These are phyloP conservation scores for Aphrophora alni DNA, from an alignment of 2,888 invertebrate species.

Conservation along the genomic window DNA sequence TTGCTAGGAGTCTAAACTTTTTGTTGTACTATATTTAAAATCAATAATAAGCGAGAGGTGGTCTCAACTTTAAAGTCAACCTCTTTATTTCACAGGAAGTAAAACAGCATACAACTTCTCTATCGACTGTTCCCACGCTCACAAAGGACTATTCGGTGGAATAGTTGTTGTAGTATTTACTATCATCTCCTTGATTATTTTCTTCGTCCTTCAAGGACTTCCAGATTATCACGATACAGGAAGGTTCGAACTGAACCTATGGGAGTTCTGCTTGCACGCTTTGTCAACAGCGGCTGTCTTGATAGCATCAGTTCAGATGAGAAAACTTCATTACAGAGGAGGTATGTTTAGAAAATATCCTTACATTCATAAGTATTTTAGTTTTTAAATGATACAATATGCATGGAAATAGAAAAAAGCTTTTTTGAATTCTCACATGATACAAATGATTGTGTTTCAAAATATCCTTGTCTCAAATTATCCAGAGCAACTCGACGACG, in stretches of 20 bases:
- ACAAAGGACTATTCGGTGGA: conserved; percentile 63
- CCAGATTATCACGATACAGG: neutral
- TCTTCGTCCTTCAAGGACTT: conserved; percentile 71
- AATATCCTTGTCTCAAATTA: too few relatives aligned
- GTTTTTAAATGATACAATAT: too few relatives aligned
- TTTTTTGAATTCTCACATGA: too few relatives aligned
- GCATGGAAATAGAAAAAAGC: too few relatives aligned
- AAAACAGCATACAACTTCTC: conserved; percentile 56
- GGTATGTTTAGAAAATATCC: too few relatives aligned
- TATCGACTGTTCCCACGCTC: conserved; percentile 69
- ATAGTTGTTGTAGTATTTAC: conserved; percentile 80
- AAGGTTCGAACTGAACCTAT: neutral
- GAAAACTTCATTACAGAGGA: neutral
- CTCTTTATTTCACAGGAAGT: conserved; percentile 24
- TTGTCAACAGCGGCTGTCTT: neutral
- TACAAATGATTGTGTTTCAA: too few relatives aligned
- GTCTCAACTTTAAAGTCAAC: too few relatives aligned
- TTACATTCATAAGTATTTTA: too few relatives aligned
- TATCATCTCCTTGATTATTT: conserved; percentile 87
- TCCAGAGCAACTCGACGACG: too few relatives aligned
- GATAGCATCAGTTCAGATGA: neutral
- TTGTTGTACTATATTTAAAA: too few relatives aligned
- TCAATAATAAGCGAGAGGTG: too few relatives aligned
- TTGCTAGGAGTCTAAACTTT: too few relatives aligned
- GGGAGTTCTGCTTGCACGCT: neutral